Evolutionary conservation across 2,888 invertebrate species (phyloP), one percentile per base, ranked within the genome.

Genomic region (Drosophila incognita): DNA sequence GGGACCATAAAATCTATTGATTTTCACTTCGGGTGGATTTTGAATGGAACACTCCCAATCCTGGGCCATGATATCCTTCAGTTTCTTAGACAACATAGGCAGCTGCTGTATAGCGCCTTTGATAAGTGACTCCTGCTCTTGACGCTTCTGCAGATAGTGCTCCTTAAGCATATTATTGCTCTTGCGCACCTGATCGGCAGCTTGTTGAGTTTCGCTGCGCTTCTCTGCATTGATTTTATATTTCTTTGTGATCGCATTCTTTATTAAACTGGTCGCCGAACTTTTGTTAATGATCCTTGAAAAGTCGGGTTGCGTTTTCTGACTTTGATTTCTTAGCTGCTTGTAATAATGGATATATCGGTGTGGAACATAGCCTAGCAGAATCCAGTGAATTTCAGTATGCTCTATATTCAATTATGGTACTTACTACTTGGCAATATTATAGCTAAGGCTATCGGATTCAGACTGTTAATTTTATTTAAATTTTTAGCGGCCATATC

Each of bases 401-500:
- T 3, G 13, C 13, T 6, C 3, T 4, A 6, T 11, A 18, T 29
- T 31, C n/a, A 29, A 1, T 11, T 27, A 2, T 35, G 5, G 2
- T 29, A 48, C 62, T 69, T 10, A 74, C 74, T 42, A 8, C 27
- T 61, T 11, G 64, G 38, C 0, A 59, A 54, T 24, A 36, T 53
- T 35, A 31, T 58, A 15, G 29, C 29, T 10, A 69, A 42, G 1
- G 60, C 38, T 11, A 46, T 10, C 2, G 66, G 59, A 36, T 63
- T 70, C 1, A 70, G 36, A 62, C 48, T 42, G 3, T 56, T 57
- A 59, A 75, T 46, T 75, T 75, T 62, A 11, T 27, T 42, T 0
- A 71, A 10, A 38, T 54, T 75, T 74, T 64, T 75, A 3, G 33
- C 11, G 21, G 61, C 57, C 74, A 74, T 74, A 40, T n/a, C 13